Conservation (phyloP, 1,140 invertebrate genomes). For the Cotesia typhae region DNA sequence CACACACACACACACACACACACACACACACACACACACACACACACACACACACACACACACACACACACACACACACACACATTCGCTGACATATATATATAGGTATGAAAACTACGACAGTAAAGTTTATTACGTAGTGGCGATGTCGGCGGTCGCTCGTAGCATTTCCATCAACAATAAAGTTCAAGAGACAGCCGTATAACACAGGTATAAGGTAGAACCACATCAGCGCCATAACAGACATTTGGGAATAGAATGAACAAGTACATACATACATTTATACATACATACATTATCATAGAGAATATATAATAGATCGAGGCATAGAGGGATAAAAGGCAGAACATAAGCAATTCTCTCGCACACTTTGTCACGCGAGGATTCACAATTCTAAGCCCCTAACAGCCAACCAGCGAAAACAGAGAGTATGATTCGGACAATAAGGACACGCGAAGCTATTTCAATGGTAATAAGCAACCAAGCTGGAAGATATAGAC, state of each 20-base stretch:
- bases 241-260: no score
- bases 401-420: neutral
- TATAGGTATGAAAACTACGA: slow-evolving; percentile 25
- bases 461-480: slow-evolving; percentile 43
- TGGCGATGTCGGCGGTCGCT: slow-evolving; percentile 14
- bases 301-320: neutral
- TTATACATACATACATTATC: neutral
- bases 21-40: neutral
- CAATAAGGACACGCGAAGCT: slow-evolving; percentile 35
- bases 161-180: neutral
- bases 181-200: neutral
- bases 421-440: neutral
- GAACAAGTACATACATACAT: neutral
- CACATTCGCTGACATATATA: neutral
- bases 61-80: no score
- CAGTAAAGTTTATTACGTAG: slow-evolving; percentile 36
- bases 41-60: neutral
- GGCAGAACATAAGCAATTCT: neutral
- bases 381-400: neutral
- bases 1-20: neutral
- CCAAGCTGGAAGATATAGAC: slow-evolving; percentile 5
- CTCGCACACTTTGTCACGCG: slow-evolving; percentile 23
- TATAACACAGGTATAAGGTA: neutral
- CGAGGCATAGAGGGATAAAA: neutral
- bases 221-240: no score